Percentiles rank a stretch among this genome's conserved stretches.
Evolutionary conservation across 1,140 invertebrate genomes (phyloP).

Genomic region (Leptinotarsa defecta): DNA sequence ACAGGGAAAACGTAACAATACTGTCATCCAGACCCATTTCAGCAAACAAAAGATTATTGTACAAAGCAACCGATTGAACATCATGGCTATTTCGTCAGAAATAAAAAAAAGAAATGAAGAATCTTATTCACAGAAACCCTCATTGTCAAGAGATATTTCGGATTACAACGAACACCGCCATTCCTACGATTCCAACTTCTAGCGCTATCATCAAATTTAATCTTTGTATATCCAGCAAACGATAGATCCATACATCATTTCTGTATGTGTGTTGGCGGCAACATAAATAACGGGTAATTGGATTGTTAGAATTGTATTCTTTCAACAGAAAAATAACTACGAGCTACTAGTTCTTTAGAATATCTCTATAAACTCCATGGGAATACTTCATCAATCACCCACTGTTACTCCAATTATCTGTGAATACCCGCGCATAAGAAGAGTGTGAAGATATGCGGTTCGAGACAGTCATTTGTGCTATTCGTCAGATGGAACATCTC

Average conservation of each 20-base stretch:
- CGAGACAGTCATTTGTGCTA: slow-evolving; percentile 17
- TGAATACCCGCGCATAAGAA: slow-evolving; percentile 13
- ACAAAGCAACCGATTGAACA: no score
- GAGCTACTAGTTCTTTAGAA: slow-evolving; percentile 19
- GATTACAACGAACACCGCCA: background rate
- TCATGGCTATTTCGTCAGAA: no score
- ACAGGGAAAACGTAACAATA: no score
- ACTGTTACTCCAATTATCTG: slow-evolving; percentile 19
- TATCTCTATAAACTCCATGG: background rate
- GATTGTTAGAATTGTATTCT: slow-evolving; percentile 21
- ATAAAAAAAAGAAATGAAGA: no score
- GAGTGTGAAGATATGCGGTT: slow-evolving; percentile 19
- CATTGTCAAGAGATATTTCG: background rate
- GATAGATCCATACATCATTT: slow-evolving; percentile 5
- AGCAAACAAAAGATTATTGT: no score
- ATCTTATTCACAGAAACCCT: no score
- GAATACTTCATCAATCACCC: slow-evolving; percentile 15
- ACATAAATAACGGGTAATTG: slow-evolving; percentile 19
- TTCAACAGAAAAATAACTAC: slow-evolving; percentile 14
- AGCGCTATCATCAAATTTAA: background rate
- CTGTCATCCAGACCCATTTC: no score
- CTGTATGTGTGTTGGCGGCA: slow-evolving; percentile 6
- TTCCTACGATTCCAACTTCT: background rate
- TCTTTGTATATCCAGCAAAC: background rate
- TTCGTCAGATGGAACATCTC: slow-evolving; percentile 11